Conservation (phyloP, 2,113 vertebrate species). For the Daboia siamensis region DNA sequence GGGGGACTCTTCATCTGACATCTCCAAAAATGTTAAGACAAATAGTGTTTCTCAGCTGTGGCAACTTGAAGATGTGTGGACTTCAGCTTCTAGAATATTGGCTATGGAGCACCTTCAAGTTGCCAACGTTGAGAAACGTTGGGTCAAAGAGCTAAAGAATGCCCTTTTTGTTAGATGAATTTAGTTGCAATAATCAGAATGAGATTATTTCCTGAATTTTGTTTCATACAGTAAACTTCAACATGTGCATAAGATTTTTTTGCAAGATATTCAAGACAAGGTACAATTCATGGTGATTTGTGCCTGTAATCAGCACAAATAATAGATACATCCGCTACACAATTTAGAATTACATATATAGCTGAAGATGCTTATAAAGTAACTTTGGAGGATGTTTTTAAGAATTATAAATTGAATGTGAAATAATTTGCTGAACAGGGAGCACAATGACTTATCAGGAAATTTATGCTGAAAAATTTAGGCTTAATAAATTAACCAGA, state of each 20-base stretch:
- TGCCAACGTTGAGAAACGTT: neutral
- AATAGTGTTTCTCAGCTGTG: neutral
- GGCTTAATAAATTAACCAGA: neutral
- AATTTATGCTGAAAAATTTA: neutral
- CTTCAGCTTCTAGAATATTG: neutral
- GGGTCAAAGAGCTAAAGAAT: too few relatives aligned
- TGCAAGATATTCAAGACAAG: neutral
- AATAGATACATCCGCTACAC: neutral
- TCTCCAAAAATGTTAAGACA: neutral
- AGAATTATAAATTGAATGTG: too few relatives aligned
- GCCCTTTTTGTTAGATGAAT: neutral
- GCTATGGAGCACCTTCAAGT: neutral
- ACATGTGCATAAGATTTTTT: neutral
- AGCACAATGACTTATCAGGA: neutral
- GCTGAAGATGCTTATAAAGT: neutral
- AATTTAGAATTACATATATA: neutral
- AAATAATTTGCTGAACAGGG: neutral
- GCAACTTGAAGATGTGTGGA: neutral
- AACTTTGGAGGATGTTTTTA: neutral
- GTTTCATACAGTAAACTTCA: neutral
- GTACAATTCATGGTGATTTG: neutral
- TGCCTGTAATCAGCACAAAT: neutral
- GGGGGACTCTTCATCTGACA: neutral
- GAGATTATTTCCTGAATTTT: too few relatives aligned
- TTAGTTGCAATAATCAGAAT: neutral